phyloP scores from a whole-genome alignment of 2,797 vertebrate genomes.

The Scolopax rusticola region DNA sequence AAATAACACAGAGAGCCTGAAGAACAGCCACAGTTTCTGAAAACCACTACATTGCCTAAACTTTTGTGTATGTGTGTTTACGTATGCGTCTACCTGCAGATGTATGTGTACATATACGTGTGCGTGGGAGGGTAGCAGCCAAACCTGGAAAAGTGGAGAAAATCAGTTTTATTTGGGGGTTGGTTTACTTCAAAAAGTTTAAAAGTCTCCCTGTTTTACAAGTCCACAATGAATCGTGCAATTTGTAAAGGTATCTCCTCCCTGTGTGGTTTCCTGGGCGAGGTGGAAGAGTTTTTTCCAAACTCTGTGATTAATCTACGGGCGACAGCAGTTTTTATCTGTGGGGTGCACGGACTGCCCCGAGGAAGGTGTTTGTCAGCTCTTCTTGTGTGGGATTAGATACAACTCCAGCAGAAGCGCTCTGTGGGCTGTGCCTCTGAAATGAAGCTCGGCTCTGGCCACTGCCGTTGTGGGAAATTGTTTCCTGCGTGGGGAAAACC shows the following conservation, averaged over 20 bases:
- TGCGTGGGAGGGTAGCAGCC: not conserved
- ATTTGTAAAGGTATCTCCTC: not conserved
- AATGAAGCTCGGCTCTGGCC: not conserved
- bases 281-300: not conserved
- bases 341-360: not conserved
- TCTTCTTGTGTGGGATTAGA: not conserved
- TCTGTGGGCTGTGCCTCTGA: not conserved
- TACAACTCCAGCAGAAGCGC: conserved; percentile 3
- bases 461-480: not conserved
- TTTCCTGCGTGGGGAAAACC: not conserved
- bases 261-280: not conserved
- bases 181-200: not conserved
- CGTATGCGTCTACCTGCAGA: not conserved
- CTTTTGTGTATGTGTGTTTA: not conserved
- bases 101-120: not conserved
- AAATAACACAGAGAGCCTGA: not conserved
- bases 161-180: not conserved
- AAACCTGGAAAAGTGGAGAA: not conserved
- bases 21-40: not conserved
- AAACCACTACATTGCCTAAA: not conserved
- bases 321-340: conserved; percentile 51
- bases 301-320: conserved; percentile 37
- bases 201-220: not conserved
- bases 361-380: conserved; percentile 47
- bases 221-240: not conserved